phyloP scores from a whole-genome alignment of 1,140 invertebrate genomes.

The Aethina tumida region DNA sequence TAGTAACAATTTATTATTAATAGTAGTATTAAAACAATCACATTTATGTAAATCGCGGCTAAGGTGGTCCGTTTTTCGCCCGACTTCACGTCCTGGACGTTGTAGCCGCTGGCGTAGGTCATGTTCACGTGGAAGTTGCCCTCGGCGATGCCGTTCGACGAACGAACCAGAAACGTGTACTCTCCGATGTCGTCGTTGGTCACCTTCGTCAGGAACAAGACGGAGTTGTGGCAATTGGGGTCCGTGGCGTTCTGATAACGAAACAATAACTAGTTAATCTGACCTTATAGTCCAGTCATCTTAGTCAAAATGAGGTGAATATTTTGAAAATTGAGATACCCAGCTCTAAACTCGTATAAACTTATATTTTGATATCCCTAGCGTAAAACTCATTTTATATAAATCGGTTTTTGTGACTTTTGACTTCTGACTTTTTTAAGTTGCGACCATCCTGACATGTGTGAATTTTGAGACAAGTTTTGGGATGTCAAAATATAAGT shows the following conservation, averaged over 20 bases:
- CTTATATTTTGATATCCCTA: no score
- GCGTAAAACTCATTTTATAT: no score
- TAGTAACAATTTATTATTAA: conserved; percentile 20
- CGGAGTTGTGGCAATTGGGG: conserved; percentile 40
- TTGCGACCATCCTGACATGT: no score
- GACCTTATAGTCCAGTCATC: no score
- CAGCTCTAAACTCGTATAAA: no score
- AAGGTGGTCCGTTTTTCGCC: conserved; percentile 3
- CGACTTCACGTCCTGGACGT: conserved; percentile 22
- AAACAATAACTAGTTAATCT: no score
- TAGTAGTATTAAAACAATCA: conserved; percentile 29
- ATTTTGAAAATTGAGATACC: no score
- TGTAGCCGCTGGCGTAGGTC: conserved; percentile 38
- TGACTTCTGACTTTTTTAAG: no score
- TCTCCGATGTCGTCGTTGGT: conserved; percentile 40
- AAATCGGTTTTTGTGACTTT: no score
- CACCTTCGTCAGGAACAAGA: conserved; percentile 40
- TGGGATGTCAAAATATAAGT: no score
- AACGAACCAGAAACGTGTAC: conserved; percentile 43
- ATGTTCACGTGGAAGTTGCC: conserved; percentile 44
- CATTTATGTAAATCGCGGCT: conserved; percentile 29
- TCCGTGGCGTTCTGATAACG: conserved; percentile 39
- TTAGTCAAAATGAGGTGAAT: no score
- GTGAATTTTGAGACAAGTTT: no score
- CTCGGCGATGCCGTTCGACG: conserved; percentile 41